Base-by-base conservation (phyloP, 2,797 vertebrate species). In the Acanthurus tractus region DNA sequence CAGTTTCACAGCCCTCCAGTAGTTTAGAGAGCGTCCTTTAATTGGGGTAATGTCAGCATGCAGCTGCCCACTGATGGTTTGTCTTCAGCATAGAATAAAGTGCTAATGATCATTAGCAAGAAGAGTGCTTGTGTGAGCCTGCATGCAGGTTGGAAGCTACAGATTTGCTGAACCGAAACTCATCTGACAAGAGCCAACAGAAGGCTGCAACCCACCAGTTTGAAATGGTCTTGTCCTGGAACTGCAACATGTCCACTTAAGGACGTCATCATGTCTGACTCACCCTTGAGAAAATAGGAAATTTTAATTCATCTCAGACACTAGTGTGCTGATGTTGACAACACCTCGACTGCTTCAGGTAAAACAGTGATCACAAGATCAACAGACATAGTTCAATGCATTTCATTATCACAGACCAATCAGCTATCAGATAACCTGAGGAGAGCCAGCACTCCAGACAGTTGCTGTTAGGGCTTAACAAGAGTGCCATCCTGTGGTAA, bases 401-500 rank as follows among this genome's bases (percentile, higher is more conserved):
- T 77, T 66, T 66, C 18, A 70, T 17, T 29, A 40, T 29, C 48
- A 59, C 14, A 13, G n/a, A 61, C 11, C 40, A 29, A 3, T 11
- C 45, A 5, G 58, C 44, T 55, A 36, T 22, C 4, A 74, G 65
- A 72, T 44, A 59, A 83, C 61, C 58, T 59, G 45, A 63, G 55
- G 20, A 34, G 44, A 78, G 56, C 22, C 54, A 40, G 59, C n/a
- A 18, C 7, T 38, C 2, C 38, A 74, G 8, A 8, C 10, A 68
- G 55, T 76, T 73, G 63, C 46, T 68, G 72, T 63, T 69, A 63
- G 74, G 64, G 84, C 84, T 94, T 90, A 84, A 82, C 95, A 88
- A 94, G 92, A 95, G 93, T 93, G 94, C 94, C 94, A 94, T 93
- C 95, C 82, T 92, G 95, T 96, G 94, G 93, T 82, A 86, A 84